Evolutionary conservation across 2,888 invertebrate genomes (phyloP).

Genomic region (Limnephilus rhombicus): DNA sequence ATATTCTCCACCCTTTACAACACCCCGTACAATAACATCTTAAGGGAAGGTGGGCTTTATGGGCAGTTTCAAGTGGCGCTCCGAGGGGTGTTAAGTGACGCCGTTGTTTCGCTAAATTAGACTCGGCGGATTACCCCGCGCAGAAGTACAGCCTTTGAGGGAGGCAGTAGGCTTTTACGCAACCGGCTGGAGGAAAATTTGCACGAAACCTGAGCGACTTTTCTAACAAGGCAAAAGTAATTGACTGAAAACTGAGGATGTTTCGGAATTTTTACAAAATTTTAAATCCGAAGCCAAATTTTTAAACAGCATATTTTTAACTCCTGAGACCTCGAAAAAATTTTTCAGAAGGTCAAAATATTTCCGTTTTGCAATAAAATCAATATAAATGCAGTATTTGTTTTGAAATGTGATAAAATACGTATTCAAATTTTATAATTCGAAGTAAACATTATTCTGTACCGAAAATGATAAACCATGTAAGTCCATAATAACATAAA

Average conservation of each 20-base stretch:
- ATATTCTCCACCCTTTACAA: not conserved
- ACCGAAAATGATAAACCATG: no score
- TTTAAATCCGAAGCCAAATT: not conserved
- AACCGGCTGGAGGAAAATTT: not conserved
- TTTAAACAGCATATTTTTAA: no score
- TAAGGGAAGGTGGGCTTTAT: slow-evolving; percentile 12
- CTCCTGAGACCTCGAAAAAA: no score
- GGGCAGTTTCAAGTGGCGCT: slow-evolving; percentile 16
- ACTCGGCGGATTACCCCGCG: slow-evolving; percentile 1
- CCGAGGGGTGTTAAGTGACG: slow-evolving; percentile 24
- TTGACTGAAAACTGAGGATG: not conserved
- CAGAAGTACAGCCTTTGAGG: not conserved
- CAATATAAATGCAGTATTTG: no score
- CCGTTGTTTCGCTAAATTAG: slow-evolving; percentile 25
- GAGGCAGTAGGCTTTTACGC: not conserved
- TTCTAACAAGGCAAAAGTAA: not conserved
- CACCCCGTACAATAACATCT: slow-evolving; percentile 10
- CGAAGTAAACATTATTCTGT: no score
- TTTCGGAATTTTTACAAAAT: not conserved
- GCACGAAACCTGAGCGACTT: not conserved
- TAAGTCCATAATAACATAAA: no score
- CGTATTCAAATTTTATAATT: no score
- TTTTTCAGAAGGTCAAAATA: no score
- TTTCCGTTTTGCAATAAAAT: no score
- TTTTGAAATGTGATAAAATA: no score